Evolutionary conservation across 2,797 vertebrate genomes (phyloP), one percentile per base, ranked within the genome.

Genomic region (Acanthurus lineatus): DNA sequence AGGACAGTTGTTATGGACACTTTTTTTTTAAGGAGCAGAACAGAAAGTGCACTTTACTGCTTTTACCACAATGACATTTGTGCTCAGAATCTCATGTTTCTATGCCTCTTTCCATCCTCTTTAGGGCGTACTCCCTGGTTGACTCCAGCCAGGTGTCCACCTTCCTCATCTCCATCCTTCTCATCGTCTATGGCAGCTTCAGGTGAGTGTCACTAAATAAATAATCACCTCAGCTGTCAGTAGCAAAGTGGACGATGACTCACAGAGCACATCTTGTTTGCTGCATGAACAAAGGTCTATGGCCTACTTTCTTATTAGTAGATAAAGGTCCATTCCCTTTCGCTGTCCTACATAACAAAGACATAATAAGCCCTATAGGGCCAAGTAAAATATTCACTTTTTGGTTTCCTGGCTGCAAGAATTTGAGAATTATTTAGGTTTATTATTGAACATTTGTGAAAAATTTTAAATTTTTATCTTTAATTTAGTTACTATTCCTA

Each of bases 61-160:
- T 48, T 63, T 49, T 1, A 32, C 58, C 5, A 25, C 11, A 35
- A 0, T 19, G 12, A 61, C 3, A 0, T 42, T 38, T 48, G 25
- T 53, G 9, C 51, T 54, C 14, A 6, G 42, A 38, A 2, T 7
- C 53, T 78, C 44, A 76, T 44, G 19, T 66, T 54, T 59, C 10
- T 67, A 4, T 83, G 4, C 64, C 17, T 71, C 56, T 72, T 22
- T 85, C 28, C 73, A 2, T 89, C n/a, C 28, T 74, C 38, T 86
- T 35, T 81, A 99, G 98, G 98, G 98, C 97, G 25, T 99, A 99
- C 94, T 99, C 98, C 94, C 96, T 99, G 88, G 97, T 99, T 90
- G 98, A 99, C 95, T 99, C 98, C 92, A 99, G 98, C 94, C 98
- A 99, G 96, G 98, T 99, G 90, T 99, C 98, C 85, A 99, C 98